phyloP scores from a whole-genome alignment of 2,797 vertebrate genomes.

The Takifugu ocellatus region DNA sequence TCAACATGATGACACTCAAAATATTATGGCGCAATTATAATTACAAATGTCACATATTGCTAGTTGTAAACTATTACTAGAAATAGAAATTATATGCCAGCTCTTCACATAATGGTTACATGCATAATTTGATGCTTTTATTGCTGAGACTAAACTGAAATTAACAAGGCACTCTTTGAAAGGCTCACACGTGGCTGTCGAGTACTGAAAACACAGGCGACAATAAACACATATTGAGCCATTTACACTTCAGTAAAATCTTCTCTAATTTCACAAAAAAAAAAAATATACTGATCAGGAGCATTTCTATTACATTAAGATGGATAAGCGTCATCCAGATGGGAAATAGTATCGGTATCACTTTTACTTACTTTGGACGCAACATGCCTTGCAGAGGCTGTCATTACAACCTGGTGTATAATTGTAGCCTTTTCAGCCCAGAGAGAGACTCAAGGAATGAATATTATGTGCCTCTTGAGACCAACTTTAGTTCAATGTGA shows the following conservation, averaged over 20 bases:
- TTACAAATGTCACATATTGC: constrained; percentile 53
- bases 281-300: too few species aligned
- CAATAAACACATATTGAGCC: too few species aligned
- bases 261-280: too few species aligned
- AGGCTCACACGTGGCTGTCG: background rate
- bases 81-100: constrained; percentile 46
- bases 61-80: constrained; percentile 18
- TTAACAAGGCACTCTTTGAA: constrained; percentile 17
- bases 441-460: constrained; percentile 5
- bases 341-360: too few species aligned
- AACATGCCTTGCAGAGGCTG: constrained; percentile 23
- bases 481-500: constrained; percentile 39
- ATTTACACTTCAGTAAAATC: too few species aligned
- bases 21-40: constrained; percentile 22
- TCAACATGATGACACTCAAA: too few species aligned
- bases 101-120: constrained; percentile 43
- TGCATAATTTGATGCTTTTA: constrained; percentile 44
- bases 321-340: too few species aligned
- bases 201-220: background rate
- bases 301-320: too few species aligned
- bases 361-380: constrained; percentile 3
- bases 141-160: constrained; percentile 29
- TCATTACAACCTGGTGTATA: constrained; percentile 11
- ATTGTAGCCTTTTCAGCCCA: constrained; percentile 36
- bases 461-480: constrained; percentile 11